phyloP scores from a whole-genome alignment of 2,797 vertebrate genomes.

The Sebastes taczanowskii region DNA sequence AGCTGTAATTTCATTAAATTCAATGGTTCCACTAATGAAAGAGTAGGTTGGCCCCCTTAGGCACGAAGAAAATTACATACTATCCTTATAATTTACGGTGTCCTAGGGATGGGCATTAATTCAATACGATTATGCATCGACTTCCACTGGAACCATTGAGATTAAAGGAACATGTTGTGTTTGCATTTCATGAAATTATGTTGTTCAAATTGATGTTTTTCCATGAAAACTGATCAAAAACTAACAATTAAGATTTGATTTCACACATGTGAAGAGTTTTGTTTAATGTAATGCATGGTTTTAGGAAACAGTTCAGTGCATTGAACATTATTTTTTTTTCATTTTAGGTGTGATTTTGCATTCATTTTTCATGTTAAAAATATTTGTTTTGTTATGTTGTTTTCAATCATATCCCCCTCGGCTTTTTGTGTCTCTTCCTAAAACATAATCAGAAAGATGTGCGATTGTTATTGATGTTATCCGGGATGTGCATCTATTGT shows the following conservation, averaged over 20 bases:
- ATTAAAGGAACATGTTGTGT: background rate
- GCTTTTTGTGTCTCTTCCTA: background rate
- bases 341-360: background rate
- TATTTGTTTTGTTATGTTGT: background rate
- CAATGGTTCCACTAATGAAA: background rate
- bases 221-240: background rate
- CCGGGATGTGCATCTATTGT: background rate
- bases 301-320: background rate
- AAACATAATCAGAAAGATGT: background rate
- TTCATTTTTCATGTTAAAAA: background rate
- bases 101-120: background rate
- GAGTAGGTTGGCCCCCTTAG: background rate
- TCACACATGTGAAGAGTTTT: background rate
- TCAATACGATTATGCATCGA: background rate
- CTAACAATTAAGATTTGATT: background rate
- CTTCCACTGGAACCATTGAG: background rate
- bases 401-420: background rate
- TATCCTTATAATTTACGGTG: background rate
- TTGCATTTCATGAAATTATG: background rate
- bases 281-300: background rate
- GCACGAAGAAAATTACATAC: background rate
- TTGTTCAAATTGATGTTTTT: background rate
- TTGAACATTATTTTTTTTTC: background rate
- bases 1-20: background rate
- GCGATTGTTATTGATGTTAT: background rate